These are phyloP conservation scores for Eptatretus burgeri DNA, from an alignment of 2,113 vertebrate species.

Conservation along the genomic window DNA sequence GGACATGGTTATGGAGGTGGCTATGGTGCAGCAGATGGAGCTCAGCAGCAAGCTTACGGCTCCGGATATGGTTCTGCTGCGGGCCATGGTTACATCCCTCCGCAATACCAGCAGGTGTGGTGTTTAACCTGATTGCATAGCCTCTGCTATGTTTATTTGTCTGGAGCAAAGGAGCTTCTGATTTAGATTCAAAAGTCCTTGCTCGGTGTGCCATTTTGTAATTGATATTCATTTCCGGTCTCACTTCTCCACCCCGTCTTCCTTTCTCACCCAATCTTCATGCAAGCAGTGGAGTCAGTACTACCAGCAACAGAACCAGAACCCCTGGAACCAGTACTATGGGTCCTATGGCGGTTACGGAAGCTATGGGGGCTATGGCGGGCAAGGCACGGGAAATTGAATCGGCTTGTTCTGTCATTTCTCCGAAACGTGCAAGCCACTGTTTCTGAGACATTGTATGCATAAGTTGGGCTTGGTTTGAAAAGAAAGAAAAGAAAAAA, in stretches of 20 bases:
- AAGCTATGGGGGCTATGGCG: not conserved
- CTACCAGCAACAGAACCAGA: slow-evolving; percentile 48
- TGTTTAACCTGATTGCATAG: not conserved
- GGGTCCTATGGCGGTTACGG: slow-evolving; percentile 34
- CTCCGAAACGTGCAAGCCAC: not conserved
- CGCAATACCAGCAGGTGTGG: not conserved
- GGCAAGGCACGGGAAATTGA: not conserved
- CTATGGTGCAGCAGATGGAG: not conserved
- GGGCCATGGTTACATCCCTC: not conserved
- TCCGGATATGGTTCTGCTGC: not conserved
- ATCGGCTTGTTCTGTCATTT: not conserved
- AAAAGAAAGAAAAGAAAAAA: not conserved
- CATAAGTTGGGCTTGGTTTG: not conserved
- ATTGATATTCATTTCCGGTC: not conserved
- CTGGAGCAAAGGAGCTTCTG: not conserved
- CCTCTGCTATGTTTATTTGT: not conserved
- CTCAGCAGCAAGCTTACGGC: not conserved
- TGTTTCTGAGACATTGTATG: not conserved
- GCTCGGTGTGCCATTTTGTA: not conserved
- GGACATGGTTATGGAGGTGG: not conserved
- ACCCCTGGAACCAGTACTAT: slow-evolving; percentile 63
- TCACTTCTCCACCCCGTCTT: too few species aligned
- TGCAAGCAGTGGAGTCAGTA: slow-evolving; percentile 62
- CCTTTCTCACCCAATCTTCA: not conserved
- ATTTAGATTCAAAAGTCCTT: not conserved